A percentile compares a stretch with the other conserved stretches of the same genome.
phyloP scores from a whole-genome alignment of 2,113 vertebrate species.

The Oreotrochilus melanogaster region DNA sequence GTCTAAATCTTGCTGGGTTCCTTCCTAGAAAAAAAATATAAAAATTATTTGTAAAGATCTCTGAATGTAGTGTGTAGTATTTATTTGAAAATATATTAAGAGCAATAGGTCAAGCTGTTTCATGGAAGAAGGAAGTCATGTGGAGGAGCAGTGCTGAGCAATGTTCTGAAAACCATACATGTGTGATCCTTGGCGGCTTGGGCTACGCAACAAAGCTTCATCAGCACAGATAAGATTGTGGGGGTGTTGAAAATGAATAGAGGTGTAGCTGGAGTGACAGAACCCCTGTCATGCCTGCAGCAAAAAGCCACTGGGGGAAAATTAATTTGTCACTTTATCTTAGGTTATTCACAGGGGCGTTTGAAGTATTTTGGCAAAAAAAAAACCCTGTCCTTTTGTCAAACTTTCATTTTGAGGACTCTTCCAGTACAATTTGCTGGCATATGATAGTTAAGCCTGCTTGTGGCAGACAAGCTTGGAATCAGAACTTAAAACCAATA shows the following conservation, averaged over 20 bases:
- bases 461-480: neutral
- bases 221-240: neutral
- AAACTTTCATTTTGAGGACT: neutral
- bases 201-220: neutral
- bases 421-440: neutral
- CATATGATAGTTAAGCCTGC: neutral
- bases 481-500: neutral
- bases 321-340: neutral
- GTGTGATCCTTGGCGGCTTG: neutral
- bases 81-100: neutral
- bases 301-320: neutral
- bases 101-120: neutral
- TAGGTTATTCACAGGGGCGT: neutral
- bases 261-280: constrained; percentile 44
- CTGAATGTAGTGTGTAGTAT: neutral
- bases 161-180: neutral
- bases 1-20: neutral
- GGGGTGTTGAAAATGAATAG: constrained; percentile 42
- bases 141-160: neutral
- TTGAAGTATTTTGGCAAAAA: constrained; percentile 6
- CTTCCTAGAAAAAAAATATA: neutral
- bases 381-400: neutral
- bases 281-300: neutral
- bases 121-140: neutral
- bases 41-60: neutral